phyloP scores from a whole-genome alignment of 2,888 invertebrate species.

The Eucera pruinosa region DNA sequence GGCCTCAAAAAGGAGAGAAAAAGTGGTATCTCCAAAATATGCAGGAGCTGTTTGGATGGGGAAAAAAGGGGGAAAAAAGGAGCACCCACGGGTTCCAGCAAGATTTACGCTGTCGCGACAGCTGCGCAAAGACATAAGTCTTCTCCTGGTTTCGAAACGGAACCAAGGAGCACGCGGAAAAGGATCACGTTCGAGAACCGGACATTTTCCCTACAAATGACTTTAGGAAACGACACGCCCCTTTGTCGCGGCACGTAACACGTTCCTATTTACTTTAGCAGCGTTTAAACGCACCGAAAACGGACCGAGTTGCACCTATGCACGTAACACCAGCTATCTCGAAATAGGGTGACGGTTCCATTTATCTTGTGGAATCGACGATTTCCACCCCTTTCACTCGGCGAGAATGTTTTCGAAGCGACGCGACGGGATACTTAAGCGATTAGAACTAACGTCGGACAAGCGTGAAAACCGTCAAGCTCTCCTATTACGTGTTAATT shows the following conservation, averaged over 20 bases:
- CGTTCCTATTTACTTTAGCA: slow-evolving; percentile 70
- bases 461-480: slow-evolving; percentile 50
- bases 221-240: slow-evolving; percentile 83
- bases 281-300: slow-evolving; percentile 27
- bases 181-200: slow-evolving; percentile 80
- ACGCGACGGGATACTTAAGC: slow-evolving; percentile 39
- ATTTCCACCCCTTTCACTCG: slow-evolving; percentile 24
- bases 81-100: slow-evolving; percentile 2
- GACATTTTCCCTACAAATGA: slow-evolving; percentile 78
- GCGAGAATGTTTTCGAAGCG: slow-evolving; percentile 26
- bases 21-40: slow-evolving; percentile 65
- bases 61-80: slow-evolving; percentile 12
- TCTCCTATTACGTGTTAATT: slow-evolving; percentile 42
- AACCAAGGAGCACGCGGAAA: slow-evolving; percentile 71
- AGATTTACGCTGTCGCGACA: slow-evolving; percentile 66
- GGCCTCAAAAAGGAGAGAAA: slow-evolving; percentile 30
- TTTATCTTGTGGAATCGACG: slow-evolving; percentile 3
- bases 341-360: slow-evolving; percentile 57
- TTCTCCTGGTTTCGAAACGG: slow-evolving; percentile 55
- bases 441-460: slow-evolving; percentile 29
- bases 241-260: slow-evolving; percentile 70
- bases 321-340: slow-evolving; percentile 24
- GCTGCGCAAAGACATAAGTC: slow-evolving; percentile 68
- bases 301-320: slow-evolving; percentile 24
- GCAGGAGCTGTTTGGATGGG: not conserved